Percentiles rank a stretch among this genome's conserved stretches.
Conservation (phyloP, 2,797 vertebrate species). For the Hyperoplus lanceolatus region DNA sequence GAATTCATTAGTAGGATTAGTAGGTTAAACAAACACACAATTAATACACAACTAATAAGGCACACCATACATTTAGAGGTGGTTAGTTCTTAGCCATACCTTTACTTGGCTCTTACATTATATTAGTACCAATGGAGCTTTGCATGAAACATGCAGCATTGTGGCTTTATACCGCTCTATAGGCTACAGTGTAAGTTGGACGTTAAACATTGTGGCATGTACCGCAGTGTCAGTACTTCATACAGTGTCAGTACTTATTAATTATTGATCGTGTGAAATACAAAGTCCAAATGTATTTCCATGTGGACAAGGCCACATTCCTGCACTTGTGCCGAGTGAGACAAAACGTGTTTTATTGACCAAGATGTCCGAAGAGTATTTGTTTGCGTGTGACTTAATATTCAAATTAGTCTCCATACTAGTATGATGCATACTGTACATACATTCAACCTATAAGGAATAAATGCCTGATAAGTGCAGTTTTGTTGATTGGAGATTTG, state of each 20-base stretch:
- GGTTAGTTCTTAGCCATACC: too few relatives aligned
- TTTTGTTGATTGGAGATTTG: neutral
- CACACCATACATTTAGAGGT: too few relatives aligned
- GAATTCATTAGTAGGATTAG: too few relatives aligned
- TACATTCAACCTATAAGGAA: neutral
- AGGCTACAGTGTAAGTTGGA: slow-evolving; percentile 13
- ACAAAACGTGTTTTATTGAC: slow-evolving; percentile 52
- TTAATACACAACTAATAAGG: too few relatives aligned
- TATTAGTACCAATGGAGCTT: slow-evolving; percentile 24
- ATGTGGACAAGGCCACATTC: slow-evolving; percentile 52
- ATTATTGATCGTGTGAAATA: slow-evolving; percentile 73
- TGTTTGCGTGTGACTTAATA: slow-evolving; percentile 9
- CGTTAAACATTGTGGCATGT: slow-evolving; percentile 8
- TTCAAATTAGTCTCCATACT: neutral
- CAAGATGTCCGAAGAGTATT: neutral
- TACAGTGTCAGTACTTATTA: slow-evolving; percentile 46
- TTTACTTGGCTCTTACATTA: too few relatives aligned
- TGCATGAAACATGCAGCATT: slow-evolving; percentile 7
- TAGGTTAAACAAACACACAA: too few relatives aligned
- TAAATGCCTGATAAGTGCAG: neutral
- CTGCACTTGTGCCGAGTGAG: slow-evolving; percentile 54
- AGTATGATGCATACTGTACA: neutral
- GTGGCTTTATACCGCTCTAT: neutral
- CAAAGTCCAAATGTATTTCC: slow-evolving; percentile 57
- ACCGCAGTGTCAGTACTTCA: slow-evolving; percentile 21